A percentile compares a stretch with the other conserved stretches of the same genome.
phyloP scores from a whole-genome alignment of 2,113 vertebrate species.

The Potamarius usumacintae region DNA sequence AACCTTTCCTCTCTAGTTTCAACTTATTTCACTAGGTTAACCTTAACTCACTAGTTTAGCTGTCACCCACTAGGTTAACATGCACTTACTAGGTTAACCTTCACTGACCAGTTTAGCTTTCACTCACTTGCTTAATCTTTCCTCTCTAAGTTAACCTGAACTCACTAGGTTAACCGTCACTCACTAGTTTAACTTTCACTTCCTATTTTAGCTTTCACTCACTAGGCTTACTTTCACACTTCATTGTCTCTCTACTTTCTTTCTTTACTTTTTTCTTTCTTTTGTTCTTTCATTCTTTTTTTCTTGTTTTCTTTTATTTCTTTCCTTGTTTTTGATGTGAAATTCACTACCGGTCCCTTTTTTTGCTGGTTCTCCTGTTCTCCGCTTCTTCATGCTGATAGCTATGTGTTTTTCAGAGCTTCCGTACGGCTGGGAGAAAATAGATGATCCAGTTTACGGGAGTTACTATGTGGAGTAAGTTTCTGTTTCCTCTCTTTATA shows the following conservation, averaged over 20 bases:
- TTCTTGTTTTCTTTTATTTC: background rate
- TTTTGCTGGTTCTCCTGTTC: background rate
- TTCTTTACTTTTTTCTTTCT: too few species aligned
- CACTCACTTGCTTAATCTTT: background rate
- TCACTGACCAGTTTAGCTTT: background rate
- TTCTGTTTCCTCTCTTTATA: conserved; percentile 64
- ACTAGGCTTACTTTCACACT: background rate
- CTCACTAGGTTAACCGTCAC: background rate
- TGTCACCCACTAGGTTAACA: background rate
- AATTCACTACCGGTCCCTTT: background rate
- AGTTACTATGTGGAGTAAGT: conserved; percentile 99
- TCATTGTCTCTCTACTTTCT: too few species aligned
- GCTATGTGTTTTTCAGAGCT: conserved; percentile 81
- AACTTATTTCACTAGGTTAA: background rate
- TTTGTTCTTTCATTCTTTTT: background rate
- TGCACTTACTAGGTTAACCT: background rate
- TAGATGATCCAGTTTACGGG: conserved; percentile 99
- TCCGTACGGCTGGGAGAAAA: conserved; percentile 99
- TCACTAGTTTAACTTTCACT: background rate
- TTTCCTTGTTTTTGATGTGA: background rate
- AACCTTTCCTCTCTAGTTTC: background rate
- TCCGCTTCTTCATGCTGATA: background rate
- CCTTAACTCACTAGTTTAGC: too few species aligned
- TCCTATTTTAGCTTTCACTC: background rate
- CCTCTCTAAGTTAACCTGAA: background rate